These are phyloP conservation scores for Oxyscelio sp. DNA, from an alignment of 2,888 invertebrate genomes.

Conservation along the genomic window DNA sequence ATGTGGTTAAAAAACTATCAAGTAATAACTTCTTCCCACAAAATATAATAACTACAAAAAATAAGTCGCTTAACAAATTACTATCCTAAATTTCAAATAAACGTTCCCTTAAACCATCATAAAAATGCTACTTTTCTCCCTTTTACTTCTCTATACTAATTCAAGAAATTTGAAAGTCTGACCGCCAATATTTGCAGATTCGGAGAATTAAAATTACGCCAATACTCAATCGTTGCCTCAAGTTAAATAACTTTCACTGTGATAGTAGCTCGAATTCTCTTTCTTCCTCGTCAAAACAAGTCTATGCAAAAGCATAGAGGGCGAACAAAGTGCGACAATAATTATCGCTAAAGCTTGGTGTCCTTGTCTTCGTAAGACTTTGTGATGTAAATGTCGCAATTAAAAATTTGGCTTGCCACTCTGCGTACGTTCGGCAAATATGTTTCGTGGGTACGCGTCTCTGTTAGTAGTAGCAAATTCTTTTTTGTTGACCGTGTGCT, in stretches of 20 bases:
- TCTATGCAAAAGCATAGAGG: not conserved
- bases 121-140: no score
- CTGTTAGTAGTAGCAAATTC: not conserved
- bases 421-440: not conserved
- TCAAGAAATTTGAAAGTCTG: not conserved
- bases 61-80: no score
- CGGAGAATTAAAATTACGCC: not conserved
- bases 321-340: not conserved
- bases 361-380: constrained; percentile 1
- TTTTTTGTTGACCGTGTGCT: constrained; percentile 26
- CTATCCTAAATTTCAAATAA: no score
- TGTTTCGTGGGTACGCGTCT: not conserved
- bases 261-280: not conserved
- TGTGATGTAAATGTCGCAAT: constrained; percentile 40
- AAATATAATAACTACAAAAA: no score
- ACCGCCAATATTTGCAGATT: not conserved
- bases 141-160: no score
- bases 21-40: no score
- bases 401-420: constrained; percentile 29
- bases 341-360: not conserved
- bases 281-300: not conserved
- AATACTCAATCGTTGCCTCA: not conserved
- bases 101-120: no score
- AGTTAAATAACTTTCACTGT: not conserved
- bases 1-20: no score